These are phyloP conservation scores for Drosophila algonquin DNA, from an alignment of 2,888 invertebrate genomes.

Conservation along the genomic window DNA sequence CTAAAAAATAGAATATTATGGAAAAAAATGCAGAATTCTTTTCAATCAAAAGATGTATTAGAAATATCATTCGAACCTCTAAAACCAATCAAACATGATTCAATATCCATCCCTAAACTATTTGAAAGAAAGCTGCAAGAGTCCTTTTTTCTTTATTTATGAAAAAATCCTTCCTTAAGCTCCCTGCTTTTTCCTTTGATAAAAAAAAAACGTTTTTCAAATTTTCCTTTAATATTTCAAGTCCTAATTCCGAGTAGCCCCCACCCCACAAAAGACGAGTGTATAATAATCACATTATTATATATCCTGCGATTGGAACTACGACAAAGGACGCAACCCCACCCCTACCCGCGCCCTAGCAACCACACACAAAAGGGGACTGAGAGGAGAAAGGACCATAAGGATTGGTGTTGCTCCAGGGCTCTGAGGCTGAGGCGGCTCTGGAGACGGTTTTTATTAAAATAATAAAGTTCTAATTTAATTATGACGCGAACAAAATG, in stretches of 20 bases:
- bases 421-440: conserved; percentile 3
- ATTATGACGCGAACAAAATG: conserved; percentile 58
- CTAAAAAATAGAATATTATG: not conserved
- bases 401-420: conserved; percentile 35
- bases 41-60: not conserved
- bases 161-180: not conserved
- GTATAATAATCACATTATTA: conserved; percentile 40
- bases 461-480: conserved; percentile 79
- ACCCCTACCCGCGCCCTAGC: not conserved
- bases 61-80: not conserved
- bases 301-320: conserved; percentile 19
- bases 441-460: conserved; percentile 73
- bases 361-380: not conserved
- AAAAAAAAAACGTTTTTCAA: not conserved
- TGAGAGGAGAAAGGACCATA: conserved; percentile 4
- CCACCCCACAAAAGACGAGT: conserved; percentile 1
- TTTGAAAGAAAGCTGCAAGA: not conserved
- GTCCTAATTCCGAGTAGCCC: not conserved
- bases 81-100: not conserved
- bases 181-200: not conserved
- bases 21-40: not conserved
- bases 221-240: not conserved
- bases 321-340: conserved; percentile 38
- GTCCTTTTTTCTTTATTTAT: not conserved
- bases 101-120: not conserved